Evolutionary conservation across 1,140 invertebrate genomes (phyloP).

Genomic region (Brachionus calyciflorus): DNA sequence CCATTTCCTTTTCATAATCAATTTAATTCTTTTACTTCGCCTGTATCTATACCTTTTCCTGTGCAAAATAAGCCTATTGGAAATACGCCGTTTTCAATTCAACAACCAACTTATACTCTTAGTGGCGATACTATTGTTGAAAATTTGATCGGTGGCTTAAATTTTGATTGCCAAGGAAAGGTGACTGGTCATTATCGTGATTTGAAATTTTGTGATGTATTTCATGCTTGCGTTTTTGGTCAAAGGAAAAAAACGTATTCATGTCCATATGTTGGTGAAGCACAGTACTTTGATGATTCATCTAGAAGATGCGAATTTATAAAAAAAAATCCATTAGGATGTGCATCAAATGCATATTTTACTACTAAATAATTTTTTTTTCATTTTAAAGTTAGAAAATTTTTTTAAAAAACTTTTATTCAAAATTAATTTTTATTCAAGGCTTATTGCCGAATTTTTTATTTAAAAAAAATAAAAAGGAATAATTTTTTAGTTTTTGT

Average conservation of each 20-base stretch:
- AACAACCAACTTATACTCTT: slow-evolving; percentile 5
- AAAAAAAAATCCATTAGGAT: slow-evolving; percentile 27
- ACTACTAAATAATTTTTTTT: slow-evolving; percentile 17
- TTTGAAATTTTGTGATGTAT: slow-evolving; percentile 40
- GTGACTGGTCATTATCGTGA: slow-evolving; percentile 25
- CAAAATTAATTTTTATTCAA: too few species aligned
- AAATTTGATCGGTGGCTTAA: slow-evolving; percentile 22
- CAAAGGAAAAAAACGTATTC: slow-evolving; percentile 1
- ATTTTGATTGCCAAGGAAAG: slow-evolving; percentile 11
- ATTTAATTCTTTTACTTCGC: too few species aligned
- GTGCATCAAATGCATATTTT: slow-evolving; percentile 35
- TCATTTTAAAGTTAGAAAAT: too few species aligned
- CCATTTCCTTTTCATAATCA: not conserved
- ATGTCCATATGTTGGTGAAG: slow-evolving; percentile 36
- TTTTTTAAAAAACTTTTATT: too few species aligned
- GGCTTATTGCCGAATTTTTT: too few species aligned
- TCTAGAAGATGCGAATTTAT: slow-evolving; percentile 32
- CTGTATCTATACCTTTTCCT: not conserved
- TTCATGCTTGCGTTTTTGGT: slow-evolving; percentile 43
- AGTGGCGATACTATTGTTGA: slow-evolving; percentile 38
- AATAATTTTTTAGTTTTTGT: too few species aligned
- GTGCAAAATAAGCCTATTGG: not conserved
- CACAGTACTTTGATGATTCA: slow-evolving; percentile 44
- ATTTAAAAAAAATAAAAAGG: too few species aligned
- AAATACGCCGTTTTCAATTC: not conserved